Percentiles rank a stretch among this genome's conserved stretches.
phyloP scores from a whole-genome alignment of 2,797 vertebrate species.

The Danio aesculapii region DNA sequence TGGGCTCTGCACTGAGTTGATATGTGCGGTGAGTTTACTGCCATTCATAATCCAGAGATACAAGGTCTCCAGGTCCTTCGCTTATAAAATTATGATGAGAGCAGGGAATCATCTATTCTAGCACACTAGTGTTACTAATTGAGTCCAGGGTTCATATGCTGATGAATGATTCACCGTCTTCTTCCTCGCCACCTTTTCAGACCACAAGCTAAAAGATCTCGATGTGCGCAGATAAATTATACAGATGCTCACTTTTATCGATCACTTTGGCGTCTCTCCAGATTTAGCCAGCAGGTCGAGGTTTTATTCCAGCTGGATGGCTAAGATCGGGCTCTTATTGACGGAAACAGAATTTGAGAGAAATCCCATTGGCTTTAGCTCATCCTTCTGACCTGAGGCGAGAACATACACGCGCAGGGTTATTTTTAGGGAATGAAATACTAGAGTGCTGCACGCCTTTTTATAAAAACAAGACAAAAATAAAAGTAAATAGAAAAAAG shows the following conservation, averaged over 20 bases:
- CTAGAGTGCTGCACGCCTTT: neutral
- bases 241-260: slow-evolving; percentile 3
- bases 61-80: slow-evolving; percentile 6
- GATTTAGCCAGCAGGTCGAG: slow-evolving; percentile 1
- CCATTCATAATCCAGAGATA: slow-evolving; percentile 13
- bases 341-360: neutral
- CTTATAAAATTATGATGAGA: slow-evolving; percentile 28
- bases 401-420: neutral
- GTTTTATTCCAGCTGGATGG: neutral
- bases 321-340: slow-evolving; percentile 13
- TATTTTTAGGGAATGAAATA: neutral
- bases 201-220: slow-evolving; percentile 6
- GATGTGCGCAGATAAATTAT: neutral
- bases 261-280: neutral
- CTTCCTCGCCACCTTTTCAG: neutral
- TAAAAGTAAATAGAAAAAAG: too few relatives aligned
- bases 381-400: neutral
- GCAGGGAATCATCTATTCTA: slow-evolving; percentile 9
- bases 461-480: too few relatives aligned
- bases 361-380: slow-evolving; percentile 13
- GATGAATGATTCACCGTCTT: slow-evolving; percentile 32
- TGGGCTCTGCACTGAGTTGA: neutral
- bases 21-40: neutral
- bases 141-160: slow-evolving; percentile 29
- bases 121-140: slow-evolving; percentile 16